These are phyloP conservation scores for Linurgus olivaceus DNA, from an alignment of 2,797 vertebrate species.

Conservation along the genomic window DNA sequence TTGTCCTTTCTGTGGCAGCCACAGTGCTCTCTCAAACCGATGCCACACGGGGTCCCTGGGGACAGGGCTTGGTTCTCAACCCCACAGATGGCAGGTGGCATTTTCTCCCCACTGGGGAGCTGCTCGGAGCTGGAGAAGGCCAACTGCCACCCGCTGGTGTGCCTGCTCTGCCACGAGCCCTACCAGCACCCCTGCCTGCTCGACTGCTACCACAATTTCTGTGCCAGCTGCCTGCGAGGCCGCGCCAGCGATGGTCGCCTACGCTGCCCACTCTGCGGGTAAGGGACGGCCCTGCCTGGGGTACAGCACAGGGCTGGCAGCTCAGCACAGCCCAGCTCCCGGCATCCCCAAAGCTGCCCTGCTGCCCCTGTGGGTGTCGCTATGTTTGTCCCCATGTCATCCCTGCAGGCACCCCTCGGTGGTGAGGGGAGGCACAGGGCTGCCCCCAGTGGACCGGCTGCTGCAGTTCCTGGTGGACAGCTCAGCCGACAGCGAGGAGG, in stretches of 20 bases:
- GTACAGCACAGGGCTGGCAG: neutral
- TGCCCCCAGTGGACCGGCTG: slow-evolving; percentile 84
- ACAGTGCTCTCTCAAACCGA: neutral
- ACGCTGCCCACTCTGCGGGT: slow-evolving; percentile 90
- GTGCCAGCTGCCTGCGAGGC: slow-evolving; percentile 86
- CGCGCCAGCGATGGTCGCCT: slow-evolving; percentile 80
- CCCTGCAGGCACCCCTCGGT: slow-evolving; percentile 78
- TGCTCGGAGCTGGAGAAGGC: slow-evolving; percentile 78
- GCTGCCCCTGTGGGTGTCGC: rapidly evolving
- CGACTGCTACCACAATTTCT: slow-evolving; percentile 93
- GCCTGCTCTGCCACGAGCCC: slow-evolving; percentile 87
- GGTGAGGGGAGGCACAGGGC: slow-evolving; percentile 80
- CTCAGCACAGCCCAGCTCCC: neutral
- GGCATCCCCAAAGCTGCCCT: neutral
- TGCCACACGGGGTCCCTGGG: neutral
- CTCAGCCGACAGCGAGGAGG: slow-evolving; percentile 76
- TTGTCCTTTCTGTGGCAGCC: rapidly evolving
- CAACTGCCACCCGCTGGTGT: slow-evolving; percentile 86
- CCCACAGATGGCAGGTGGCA: slow-evolving; percentile 84
- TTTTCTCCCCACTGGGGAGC: slow-evolving; percentile 80
- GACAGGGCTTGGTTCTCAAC: neutral
- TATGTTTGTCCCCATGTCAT: neutral
- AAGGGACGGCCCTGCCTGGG: slow-evolving; percentile 24
- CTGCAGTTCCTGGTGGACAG: slow-evolving; percentile 88
- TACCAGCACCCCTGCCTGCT: slow-evolving; percentile 89